phyloP scores from a whole-genome alignment of 2,888 invertebrate species.

The Thera britannica region DNA sequence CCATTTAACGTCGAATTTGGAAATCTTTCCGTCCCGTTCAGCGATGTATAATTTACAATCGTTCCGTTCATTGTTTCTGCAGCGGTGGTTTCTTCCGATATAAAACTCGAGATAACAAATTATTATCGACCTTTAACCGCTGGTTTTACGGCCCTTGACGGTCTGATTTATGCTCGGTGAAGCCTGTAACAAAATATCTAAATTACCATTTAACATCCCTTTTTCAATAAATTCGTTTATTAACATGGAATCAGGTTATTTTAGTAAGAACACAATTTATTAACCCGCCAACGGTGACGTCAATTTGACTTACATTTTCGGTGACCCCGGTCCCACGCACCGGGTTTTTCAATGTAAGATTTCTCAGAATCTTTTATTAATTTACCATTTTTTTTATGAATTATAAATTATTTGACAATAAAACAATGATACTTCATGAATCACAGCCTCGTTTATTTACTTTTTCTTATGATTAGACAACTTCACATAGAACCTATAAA shows the following conservation, averaged over 20 bases:
- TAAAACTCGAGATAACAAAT: slow-evolving; percentile 59
- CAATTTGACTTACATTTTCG: too few species aligned
- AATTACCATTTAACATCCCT: slow-evolving; percentile 55
- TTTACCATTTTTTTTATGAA: too few species aligned
- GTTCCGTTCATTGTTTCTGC: slow-evolving; percentile 68
- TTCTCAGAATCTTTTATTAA: too few species aligned
- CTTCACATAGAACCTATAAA: too few species aligned
- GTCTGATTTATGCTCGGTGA: slow-evolving; percentile 58
- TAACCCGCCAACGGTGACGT: too few species aligned
- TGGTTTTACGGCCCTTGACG: slow-evolving; percentile 63
- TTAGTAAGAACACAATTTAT: too few species aligned
- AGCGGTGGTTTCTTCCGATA: slow-evolving; percentile 50
- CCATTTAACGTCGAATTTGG: slow-evolving; percentile 52
- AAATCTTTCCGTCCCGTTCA: slow-evolving; percentile 55
- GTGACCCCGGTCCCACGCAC: too few species aligned
- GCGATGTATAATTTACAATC: slow-evolving; percentile 56
- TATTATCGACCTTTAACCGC: slow-evolving; percentile 57
- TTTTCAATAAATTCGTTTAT: slow-evolving; percentile 41
- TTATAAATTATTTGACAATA: too few species aligned
- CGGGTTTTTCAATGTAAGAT: too few species aligned
- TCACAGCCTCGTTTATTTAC: too few species aligned
- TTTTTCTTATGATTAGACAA: too few species aligned
- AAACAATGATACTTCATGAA: too few species aligned
- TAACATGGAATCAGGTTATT: slow-evolving; percentile 17
- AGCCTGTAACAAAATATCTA: slow-evolving; percentile 75